Base-by-base conservation (phyloP, 2,113 vertebrate genomes). In the Thalassarche chlororhynchos region DNA sequence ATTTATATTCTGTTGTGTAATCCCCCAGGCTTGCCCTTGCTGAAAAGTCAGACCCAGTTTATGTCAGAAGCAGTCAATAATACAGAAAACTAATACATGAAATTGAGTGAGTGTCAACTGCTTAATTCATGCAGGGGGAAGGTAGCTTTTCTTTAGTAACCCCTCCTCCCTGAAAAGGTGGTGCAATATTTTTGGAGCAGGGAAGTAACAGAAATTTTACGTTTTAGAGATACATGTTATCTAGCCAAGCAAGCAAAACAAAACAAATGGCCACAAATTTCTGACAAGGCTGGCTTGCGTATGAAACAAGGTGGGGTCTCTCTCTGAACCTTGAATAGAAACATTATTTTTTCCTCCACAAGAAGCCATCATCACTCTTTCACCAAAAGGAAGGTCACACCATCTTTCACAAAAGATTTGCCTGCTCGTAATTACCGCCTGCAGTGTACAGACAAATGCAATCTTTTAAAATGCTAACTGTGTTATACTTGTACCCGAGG, bases 401-500 rank as follows among this genome's bases (percentile, higher is more conserved):
- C 87, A 97, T 98, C 93, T 97, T 98, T 98, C 95, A 98, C 75
- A 95, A 97, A 98, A 98, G 97, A 98, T 98, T 98, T 98, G 85
- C 97, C 95, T 98, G 87, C 94, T 98, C 69, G 24, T 98, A 98
- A 99, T 98, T 98, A 98, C 97, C 9, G 31, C 97, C 96, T 95
- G 96, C 94, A 96, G 97, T 86, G 93, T 95, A 96, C 89, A 97
- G 98, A 98, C 96, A 98, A 98, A 98, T 58, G 93, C 90, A 97
- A 97, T 98, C 97, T 98, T 98, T 98, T 98, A 98, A 98, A 98
- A 98, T 97, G 98, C 96, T 98, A 98, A 98, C 98, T 97, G 97
- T 97, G 97, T 98, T 98, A 96, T 98, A 96, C 97, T 98, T 98
- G 96, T 83, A 97, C 98, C 96, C 93, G 3, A 97, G 98, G 97